Conservation (phyloP, 2,888 invertebrate genomes). For the Lasioglossum malachurum region DNA sequence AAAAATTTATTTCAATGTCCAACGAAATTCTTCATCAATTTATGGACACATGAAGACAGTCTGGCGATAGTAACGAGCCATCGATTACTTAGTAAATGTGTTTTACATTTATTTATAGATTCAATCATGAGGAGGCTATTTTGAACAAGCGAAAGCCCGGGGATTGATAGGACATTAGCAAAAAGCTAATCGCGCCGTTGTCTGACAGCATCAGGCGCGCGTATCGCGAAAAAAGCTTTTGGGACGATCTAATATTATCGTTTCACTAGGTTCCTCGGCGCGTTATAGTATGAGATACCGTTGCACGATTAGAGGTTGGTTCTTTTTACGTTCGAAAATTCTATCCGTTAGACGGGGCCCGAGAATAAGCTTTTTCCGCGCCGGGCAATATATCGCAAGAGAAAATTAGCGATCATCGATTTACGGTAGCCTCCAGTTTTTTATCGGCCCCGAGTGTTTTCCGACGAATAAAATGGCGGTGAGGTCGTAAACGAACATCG, state of each 20-base stretch:
- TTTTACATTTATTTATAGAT: not conserved
- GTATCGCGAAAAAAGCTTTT: not conserved
- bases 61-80: not conserved
- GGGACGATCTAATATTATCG: not conserved
- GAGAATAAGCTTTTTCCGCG: conserved; percentile 1
- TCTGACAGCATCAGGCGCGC: not conserved
- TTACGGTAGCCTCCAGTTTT: conserved; percentile 36
- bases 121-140: no score
- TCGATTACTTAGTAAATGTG: not conserved
- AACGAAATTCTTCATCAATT: not conserved
- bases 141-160: not conserved
- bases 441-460: conserved; percentile 56
- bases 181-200: not conserved
- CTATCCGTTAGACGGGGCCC: not conserved
- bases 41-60: not conserved
- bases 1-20: not conserved
- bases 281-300: not conserved
- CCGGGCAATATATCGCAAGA: conserved; percentile 16
- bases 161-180: not conserved
- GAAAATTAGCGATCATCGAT: conserved; percentile 62
- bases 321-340: not conserved
- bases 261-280: not conserved
- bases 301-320: not conserved
- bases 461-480: conserved; percentile 59
- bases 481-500: conserved; percentile 64